Conservation (phyloP, 1,140 invertebrate species). For the Thrips palmi region DNA sequence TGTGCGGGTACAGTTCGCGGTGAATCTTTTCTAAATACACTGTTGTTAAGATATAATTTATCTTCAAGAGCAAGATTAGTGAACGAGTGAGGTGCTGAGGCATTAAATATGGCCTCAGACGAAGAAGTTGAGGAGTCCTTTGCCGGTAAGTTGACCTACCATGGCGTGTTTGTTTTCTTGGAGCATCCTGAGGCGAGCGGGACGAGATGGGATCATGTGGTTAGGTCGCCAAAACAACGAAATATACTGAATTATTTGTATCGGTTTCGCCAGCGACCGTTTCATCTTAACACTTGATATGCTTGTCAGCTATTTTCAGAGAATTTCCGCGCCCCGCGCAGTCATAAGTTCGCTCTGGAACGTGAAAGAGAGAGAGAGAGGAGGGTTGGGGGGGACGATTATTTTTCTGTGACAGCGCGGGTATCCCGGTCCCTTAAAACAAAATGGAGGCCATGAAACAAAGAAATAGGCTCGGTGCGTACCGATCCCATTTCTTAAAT, state of each 20-base stretch:
- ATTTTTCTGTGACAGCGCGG: constrained; percentile 29
- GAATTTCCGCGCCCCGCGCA: not conserved
- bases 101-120: constrained; percentile 53
- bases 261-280: not conserved
- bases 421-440: constrained; percentile 33
- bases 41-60: no score
- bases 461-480: constrained; percentile 30
- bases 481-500: no score
- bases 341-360: constrained; percentile 10
- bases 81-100: no score
- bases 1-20: no score
- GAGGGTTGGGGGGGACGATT: constrained; percentile 26
- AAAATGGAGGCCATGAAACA: constrained; percentile 52
- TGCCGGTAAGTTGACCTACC: constrained; percentile 38
- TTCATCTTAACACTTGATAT: not conserved
- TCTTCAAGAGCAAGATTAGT: not conserved
- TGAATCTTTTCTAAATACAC: no score
- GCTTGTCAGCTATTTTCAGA: not conserved
- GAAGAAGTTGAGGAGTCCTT: constrained; percentile 58
- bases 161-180: not conserved
- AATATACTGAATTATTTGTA: constrained; percentile 2
- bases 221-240: constrained; percentile 7
- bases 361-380: constrained; percentile 16
- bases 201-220: constrained; percentile 9
- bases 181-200: constrained; percentile 6